Conservation (phyloP, 2,113 vertebrate genomes). For the Danionella cerebrum region DNA sequence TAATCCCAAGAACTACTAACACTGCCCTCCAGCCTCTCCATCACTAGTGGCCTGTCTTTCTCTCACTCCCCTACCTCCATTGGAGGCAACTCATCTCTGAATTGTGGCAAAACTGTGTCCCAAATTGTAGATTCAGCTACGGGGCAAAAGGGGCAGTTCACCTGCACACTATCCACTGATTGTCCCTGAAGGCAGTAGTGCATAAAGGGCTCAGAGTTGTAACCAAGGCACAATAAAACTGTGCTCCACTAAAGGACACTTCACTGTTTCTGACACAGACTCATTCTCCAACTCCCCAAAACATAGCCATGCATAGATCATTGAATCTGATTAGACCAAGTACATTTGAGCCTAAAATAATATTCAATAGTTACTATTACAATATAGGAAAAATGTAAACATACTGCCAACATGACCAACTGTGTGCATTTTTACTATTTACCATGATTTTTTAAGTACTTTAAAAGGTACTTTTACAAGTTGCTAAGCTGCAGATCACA, state of each 20-base stretch:
- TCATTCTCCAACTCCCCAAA: too few species aligned
- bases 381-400: too few species aligned
- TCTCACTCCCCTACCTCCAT: conserved; percentile 29
- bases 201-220: conserved; percentile 1
- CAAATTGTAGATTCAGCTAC: conserved; percentile 28
- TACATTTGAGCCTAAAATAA: too few species aligned
- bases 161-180: conserved; percentile 26
- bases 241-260: neutral
- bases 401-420: too few species aligned
- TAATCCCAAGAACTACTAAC: conserved; percentile 39
- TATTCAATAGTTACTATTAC: too few species aligned
- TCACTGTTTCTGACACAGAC: too few species aligned
- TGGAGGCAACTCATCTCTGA: conserved; percentile 37
- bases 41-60: conserved; percentile 6
- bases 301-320: too few species aligned
- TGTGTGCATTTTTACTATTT: too few species aligned
- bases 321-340: too few species aligned
- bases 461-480: too few species aligned
- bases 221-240: conserved; percentile 30
- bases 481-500: too few species aligned
- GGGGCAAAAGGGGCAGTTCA: conserved; percentile 21
- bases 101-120: conserved; percentile 31
- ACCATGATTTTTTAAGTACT: too few species aligned
- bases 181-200: conserved; percentile 24
- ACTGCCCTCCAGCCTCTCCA: conserved; percentile 37